Evolutionary conservation across 2,888 invertebrate species (phyloP).

Genomic region (Oscheius myriophilus): DNA sequence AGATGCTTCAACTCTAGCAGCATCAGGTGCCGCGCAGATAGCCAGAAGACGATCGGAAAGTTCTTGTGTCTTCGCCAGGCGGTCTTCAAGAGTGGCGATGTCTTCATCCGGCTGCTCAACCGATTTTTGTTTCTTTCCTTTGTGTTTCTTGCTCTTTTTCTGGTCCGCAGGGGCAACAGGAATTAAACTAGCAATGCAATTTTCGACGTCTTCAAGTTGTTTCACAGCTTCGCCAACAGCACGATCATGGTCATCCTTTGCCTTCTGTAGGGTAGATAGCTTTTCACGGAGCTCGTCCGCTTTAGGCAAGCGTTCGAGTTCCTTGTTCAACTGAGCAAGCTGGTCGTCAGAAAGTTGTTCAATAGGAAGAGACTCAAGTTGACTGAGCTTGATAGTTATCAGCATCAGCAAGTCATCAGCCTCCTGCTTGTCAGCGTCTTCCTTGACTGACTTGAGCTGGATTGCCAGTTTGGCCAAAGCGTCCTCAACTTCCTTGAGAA

Average conservation of each 20-base stretch:
- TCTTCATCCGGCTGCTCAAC: conserved; percentile 4
- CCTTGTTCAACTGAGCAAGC: conserved; percentile 30
- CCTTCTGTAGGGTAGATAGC: conserved; percentile 33
- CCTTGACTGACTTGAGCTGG: conserved; percentile 39
- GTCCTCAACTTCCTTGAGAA: conserved; percentile 42
- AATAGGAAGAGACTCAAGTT: conserved; percentile 40
- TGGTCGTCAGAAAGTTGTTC: conserved; percentile 18
- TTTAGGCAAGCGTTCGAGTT: conserved; percentile 37
- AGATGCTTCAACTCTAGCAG: conserved; percentile 18
- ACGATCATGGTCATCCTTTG: conserved; percentile 33
- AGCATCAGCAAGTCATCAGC: conserved; percentile 40
- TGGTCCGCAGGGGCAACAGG: conserved; percentile 11
- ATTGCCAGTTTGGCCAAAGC: conserved; percentile 37
- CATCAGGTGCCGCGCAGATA: conserved; percentile 3
- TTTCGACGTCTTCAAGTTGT: conserved; percentile 25
- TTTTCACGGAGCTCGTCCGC: conserved; percentile 42
- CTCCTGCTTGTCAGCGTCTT: conserved; percentile 39
- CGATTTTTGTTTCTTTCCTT: conserved; percentile 27
- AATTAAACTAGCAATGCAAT: conserved; percentile 39
- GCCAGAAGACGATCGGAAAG: conserved; percentile 12
- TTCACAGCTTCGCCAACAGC: conserved; percentile 5
- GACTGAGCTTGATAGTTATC: conserved; percentile 40
- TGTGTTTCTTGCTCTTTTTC: conserved; percentile 31
- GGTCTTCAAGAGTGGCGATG: conserved; percentile 16
- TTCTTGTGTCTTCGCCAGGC: conserved; percentile 16